Base-by-base conservation (phyloP, 1,140 invertebrate genomes). In the Brachionus angularis region DNA sequence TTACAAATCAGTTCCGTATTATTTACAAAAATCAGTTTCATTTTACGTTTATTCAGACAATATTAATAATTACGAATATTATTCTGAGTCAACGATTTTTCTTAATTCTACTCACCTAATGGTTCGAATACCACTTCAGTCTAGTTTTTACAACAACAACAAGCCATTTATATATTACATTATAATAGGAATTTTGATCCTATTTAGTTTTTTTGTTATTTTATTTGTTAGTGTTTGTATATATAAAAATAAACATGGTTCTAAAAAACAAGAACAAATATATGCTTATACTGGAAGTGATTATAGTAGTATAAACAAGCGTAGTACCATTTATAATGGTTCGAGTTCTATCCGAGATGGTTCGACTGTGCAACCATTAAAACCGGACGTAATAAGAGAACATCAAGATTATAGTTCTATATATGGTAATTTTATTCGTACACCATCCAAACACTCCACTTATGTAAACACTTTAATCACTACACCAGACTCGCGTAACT, bases 241-340 rank as follows among this genome's bases (percentile, higher is more conserved):
- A 29, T 23, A 39, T 23, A 16, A 34, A 5, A 18, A 58, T 14
- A 42, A 39, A 58, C 34, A 34, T 5, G 21, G 16, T 27, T 21
- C 39, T 12, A 23, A 14, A 10, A 67, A 47, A 50, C 39, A 67
- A 42, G 42, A 67, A 36, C 18, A 46, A 50, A 27, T 31, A 10
- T 67, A 67, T 27, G 42, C 10, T 1, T 47, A 34, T 42, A 27
- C 62, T 39, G 47, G 47, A 16, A 67, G 62, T 47, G 62, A 47
- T 27, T 67, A 67, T 18, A 67, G 62, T 36, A 67, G 62, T 21
- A 67, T 67, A 16, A 67, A 67, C 36, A 67, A 67, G 31, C 21
- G 42, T 29, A 58, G 53, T 36, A 58, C 53, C 12, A 58, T 58
- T 39, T 58, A 58, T 14, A 58, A 31, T 34, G 53, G 53, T 14